Base-by-base conservation (phyloP, 2,113 vertebrate genomes). In the Solenodon paradoxus region DNA sequence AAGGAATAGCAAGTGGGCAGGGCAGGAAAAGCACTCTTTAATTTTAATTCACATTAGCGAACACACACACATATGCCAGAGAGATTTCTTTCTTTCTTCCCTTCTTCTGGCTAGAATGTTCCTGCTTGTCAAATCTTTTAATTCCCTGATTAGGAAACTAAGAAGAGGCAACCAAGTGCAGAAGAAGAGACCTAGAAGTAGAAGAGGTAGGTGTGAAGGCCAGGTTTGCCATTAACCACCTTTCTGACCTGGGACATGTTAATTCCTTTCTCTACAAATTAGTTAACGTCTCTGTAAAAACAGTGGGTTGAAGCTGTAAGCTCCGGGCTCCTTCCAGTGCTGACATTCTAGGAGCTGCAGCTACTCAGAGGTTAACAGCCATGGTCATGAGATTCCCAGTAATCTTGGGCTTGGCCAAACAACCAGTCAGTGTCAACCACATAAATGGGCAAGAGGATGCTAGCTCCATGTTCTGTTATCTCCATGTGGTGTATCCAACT, bases 11-110 rank as follows among this genome's bases (percentile, higher is more conserved):
- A 63, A 91, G 74, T 49, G n/a, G 20, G 2, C 22, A 55, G 61
- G 28, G 4, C 1, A 71, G 38, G 24, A 3, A 47, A 79, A 87
- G 17, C 28, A 11, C 12, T 10, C 19, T 49, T 92, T 93, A 75
- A 86, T 77, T 95, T 95, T 59, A 84, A 84, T 72, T 92, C 57
- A 75, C 22, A 22, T 81, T 74, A 82, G 75, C n/a, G 89, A 38
- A 72, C 85, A 90, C 75, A 55, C 19, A 68, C 16, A 49, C 5
- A 30, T 45, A 64, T 42, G 13, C 32, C 13, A 81, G n/a, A 66
- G 80, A 77, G 7, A 57, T 72, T 64, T 9, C 40, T 89, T 95
- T 38, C 42, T 88, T 94, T 32, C 53, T 68, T 63, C 38, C 45
- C 9, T 87, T 40, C 42, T 87, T 86, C 64, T 53, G 30, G 51